A percentile compares a stretch with the other conserved stretches of the same genome.
Evolutionary conservation across 1,140 invertebrate genomes (phyloP).

Genomic region (Neodiprion pinetum): DNA sequence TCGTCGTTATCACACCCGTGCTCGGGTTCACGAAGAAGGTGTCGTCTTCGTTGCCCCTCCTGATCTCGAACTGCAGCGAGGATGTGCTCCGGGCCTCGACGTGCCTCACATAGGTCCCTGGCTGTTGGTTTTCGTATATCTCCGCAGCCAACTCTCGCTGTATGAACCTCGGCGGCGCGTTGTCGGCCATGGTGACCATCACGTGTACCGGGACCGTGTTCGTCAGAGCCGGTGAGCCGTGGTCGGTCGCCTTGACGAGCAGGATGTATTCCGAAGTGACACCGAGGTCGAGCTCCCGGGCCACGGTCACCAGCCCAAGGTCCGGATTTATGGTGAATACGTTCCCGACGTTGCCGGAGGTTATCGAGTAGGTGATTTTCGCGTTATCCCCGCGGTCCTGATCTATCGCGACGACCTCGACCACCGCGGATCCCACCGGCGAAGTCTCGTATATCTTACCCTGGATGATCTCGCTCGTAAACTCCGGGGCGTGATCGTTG

Average conservation of each 20-base stretch:
- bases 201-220: slow-evolving; percentile 86
- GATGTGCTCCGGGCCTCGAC: slow-evolving; percentile 81
- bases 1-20: slow-evolving; percentile 80
- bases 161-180: slow-evolving; percentile 83
- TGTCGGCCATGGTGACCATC: slow-evolving; percentile 86
- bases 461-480: slow-evolving; percentile 76
- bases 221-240: slow-evolving; percentile 76
- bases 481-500: slow-evolving; percentile 89
- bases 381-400: slow-evolving; percentile 84
- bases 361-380: slow-evolving; percentile 79
- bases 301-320: slow-evolving; percentile 79
- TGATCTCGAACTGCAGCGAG: slow-evolving; percentile 82
- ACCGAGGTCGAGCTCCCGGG: slow-evolving; percentile 75
- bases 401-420: slow-evolving; percentile 79
- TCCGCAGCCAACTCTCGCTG: slow-evolving; percentile 74
- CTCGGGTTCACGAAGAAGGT: slow-evolving; percentile 85
- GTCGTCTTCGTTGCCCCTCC: slow-evolving; percentile 76
- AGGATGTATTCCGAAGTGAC: slow-evolving; percentile 81
- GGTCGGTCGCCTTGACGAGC: slow-evolving; percentile 81
- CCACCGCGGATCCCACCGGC: slow-evolving; percentile 73
- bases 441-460: slow-evolving; percentile 81
- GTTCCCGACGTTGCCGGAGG: slow-evolving; percentile 85
- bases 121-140: slow-evolving; percentile 83
- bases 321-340: slow-evolving; percentile 80
- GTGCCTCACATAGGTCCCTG: slow-evolving; percentile 79